Base-by-base conservation (phyloP, 2,888 invertebrate genomes). In the Drosophila robusta region DNA sequence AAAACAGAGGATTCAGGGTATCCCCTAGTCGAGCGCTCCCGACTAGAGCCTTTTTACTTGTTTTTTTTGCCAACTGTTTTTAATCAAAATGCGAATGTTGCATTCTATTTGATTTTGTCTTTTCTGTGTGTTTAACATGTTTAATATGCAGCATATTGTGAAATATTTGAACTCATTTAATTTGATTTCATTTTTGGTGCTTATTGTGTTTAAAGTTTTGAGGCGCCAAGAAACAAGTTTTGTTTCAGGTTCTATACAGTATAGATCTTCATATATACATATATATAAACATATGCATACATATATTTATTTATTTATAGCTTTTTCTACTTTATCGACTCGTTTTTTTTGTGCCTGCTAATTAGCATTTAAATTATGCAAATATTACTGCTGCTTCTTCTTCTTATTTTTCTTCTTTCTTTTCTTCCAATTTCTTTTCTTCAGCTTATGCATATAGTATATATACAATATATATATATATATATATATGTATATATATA, bases 341-440 rank as follows among this genome's bases (percentile, higher is more conserved):
- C 16, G 50, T 52, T 60, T 41, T 7, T 9, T 41, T 14, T 18
- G 41, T 49, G 56, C 46, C 46, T 49, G 56, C 77, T 83, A 70
- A 87, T 89, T 84, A 80, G 75, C 87, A 78, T 84, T 87, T 70
- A 68, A 89, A 84, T 84, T 89, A 89, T 84, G 87, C 84, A 87
- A 84, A 84, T 75, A 89, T 84, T 65, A 78, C 62, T 32, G 9
- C 36, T 26, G 32, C 16, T 18, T 11, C 45, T 56, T 26, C 46
- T 42, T n/a, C 32, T 68, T 38, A 18, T 45, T 62, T 22, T 39
- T 41, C 49, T 63, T 58, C 39, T 57, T 65, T 39, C 42, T 41
- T 51, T 51, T 61, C 36, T 61, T 51, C 44, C 52, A 56, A 64
- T 71, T 68, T 66, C 68, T 65, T 58, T 62, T 65, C 54, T 51